Evolutionary conservation across 2,113 vertebrate genomes (phyloP).

Genomic region (Phyllopteryx taeniolatus): DNA sequence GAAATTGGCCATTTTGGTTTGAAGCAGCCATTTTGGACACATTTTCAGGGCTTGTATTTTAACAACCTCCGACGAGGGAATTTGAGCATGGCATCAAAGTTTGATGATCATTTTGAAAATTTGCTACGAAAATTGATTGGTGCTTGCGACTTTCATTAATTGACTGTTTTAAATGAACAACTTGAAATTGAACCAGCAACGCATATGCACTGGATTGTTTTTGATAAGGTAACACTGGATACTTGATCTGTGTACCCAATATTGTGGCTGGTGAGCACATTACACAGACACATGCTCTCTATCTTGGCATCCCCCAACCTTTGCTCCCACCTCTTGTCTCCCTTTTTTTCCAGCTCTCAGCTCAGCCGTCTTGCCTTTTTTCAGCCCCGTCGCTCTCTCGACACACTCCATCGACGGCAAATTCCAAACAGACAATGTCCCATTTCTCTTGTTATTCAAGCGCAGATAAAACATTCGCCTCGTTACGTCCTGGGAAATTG

Average conservation of each 20-base stretch:
- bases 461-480: conserved; percentile 46
- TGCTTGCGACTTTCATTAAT: neutral
- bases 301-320: conserved; percentile 38
- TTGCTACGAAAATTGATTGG: neutral
- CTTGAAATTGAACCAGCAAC: no score
- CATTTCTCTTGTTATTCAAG: conserved; percentile 45
- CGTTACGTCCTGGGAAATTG: conserved; percentile 51
- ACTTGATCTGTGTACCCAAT: neutral
- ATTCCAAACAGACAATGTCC: conserved; percentile 50
- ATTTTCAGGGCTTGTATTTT: no score
- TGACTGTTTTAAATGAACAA: no score
- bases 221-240: no score
- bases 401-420: conserved; percentile 45
- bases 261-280: neutral
- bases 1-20: no score
- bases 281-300: neutral
- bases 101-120: neutral
- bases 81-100: neutral
- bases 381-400: conserved; percentile 45
- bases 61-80: no score
- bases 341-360: conserved; percentile 31
- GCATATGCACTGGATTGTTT: no score
- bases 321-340: conserved; percentile 50
- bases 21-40: no score
- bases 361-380: conserved; percentile 48